Evolutionary conservation across 2,888 invertebrate genomes (phyloP).

Genomic region (Sphaerophoria rueppellii): DNA sequence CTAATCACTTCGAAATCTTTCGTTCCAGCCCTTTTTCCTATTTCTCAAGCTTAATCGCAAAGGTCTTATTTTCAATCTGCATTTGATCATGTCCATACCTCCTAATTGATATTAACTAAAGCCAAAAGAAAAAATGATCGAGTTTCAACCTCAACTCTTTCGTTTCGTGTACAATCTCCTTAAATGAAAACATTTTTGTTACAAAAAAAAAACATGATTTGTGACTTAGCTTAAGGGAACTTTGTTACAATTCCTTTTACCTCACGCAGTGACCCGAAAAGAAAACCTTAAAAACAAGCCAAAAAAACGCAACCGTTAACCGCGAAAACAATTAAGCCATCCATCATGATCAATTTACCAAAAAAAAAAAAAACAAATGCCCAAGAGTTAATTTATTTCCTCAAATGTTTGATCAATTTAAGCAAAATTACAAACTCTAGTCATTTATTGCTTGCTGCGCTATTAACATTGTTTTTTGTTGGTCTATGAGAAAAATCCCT

Average conservation of each 20-base stretch:
- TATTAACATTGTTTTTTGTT: background rate
- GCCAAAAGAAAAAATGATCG: background rate
- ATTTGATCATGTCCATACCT: background rate
- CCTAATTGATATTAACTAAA: background rate
- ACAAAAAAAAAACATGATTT: conserved; percentile 1
- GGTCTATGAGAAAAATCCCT: conserved; percentile 25
- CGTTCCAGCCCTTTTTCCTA: background rate
- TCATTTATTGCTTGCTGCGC: conserved; percentile 46
- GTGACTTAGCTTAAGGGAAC: conserved; percentile 11
- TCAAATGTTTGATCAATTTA: conserved; percentile 51
- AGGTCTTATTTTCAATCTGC: background rate
- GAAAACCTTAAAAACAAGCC: background rate
- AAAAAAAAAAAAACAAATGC: background rate
- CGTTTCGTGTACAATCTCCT: background rate
- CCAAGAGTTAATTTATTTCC: conserved; percentile 51
- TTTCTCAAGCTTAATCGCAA: background rate
- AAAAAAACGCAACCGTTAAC: conserved; percentile 1
- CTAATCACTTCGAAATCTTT: too few relatives aligned
- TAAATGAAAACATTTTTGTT: background rate
- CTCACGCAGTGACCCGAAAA: conserved; percentile 26
- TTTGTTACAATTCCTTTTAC: conserved; percentile 15
- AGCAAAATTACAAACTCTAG: conserved; percentile 39
- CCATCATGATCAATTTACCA: conserved; percentile 43
- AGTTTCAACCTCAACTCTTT: conserved; percentile 22
- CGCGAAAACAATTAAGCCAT: conserved; percentile 47